Base-by-base conservation (phyloP, 2,888 invertebrate species). In the Dendrolimus pini region DNA sequence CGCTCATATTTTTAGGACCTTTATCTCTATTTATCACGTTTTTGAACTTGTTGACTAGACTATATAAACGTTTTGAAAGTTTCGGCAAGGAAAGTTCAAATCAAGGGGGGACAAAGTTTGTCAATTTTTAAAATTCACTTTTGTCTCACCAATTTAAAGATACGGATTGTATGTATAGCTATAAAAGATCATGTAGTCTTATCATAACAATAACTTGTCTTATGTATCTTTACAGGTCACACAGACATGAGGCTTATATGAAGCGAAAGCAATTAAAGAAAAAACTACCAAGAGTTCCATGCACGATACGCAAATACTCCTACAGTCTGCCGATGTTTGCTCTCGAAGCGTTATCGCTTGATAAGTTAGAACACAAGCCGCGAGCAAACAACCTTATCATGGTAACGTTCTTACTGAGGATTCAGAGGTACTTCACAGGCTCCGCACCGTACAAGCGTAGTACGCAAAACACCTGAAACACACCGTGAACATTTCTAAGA, bases 341-440 rank as follows among this genome's bases (percentile, higher is more conserved):
- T 75, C 80, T 76, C 70, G 68, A 73, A 76, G 78, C 80, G 83
- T 90, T 90, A 90, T 89, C 89, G 78, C 77, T 80, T 88, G 89
- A 90, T 90, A 90, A 87, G 87, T 89, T 85, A 76, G 79, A 89
- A 86, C 85, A 89, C 87, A 89, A 89, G 87, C 89, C 86, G 64
- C 72, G 70, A 62, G 73, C 78, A 89, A 89, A 90, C 89, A 90
- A 63, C 72, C 77, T 89, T 89, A 90, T 90, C 89, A 88, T 89
- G 89, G 75, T 81, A 83, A 75, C 83, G 80, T 81, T 85, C 84
- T 83, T 69, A 74, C 74, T 70, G 77, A 71, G 72, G 77, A 82
- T 80, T 75, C 72, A 64, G 72, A 81, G 75, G 74, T 79, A 68
- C 78, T 72, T 70, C 70, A 74, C 83, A 85, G 86, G 81, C 77